Base-by-base conservation (phyloP, 2,113 vertebrate genomes). In the Oophaga pumilio region DNA sequence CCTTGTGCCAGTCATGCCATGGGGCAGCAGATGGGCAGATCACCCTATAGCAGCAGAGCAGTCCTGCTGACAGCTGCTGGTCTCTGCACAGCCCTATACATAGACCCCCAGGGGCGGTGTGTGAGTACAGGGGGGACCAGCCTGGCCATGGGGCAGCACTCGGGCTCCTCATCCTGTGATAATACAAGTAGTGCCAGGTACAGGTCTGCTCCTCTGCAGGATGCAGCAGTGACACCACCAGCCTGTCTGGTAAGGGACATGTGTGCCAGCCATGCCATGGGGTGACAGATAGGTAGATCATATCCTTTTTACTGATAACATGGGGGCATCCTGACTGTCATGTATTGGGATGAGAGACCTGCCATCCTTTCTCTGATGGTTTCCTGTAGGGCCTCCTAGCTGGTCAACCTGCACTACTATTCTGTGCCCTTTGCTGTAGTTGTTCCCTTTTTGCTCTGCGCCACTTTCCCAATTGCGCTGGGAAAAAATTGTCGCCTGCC, bases 1-100 rank as follows among this genome's bases (percentile, higher is more conserved):
- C 1, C 26, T 22, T 69, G 64, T 71, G 50, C 80, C 80, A 82
- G 80, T 13, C 57, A 10, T 81, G 78, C 78, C 56, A 60, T 81
- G 56, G 77, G 77, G 66, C 33, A 56, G 83, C 69, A 60, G 83
- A 76, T 85, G 69, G 28, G 71, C 24, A 33, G 14, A 8, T 20
- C 69, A 74, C 50, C 83, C 83, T 73, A 17, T 76, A 76, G 57
- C 53, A 13, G 24, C 6, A 20, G 26, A 84, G 64, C 82, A 50
- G 62, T 26, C 52, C 82, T 33, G 17, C 2, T 68, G 43, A 78
- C 60, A 79, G 64, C 71, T 74, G 71, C 33, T 49, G n/a, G 17
- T 43, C 22, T 74, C 71, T 74, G 71, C 68, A 71, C 22, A 26
- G 22, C 56, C 9, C 0, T 24, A 24, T 50, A 4, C 5, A 68